phyloP scores from a whole-genome alignment of 2,113 vertebrate species.

The Podarcis cretensis region DNA sequence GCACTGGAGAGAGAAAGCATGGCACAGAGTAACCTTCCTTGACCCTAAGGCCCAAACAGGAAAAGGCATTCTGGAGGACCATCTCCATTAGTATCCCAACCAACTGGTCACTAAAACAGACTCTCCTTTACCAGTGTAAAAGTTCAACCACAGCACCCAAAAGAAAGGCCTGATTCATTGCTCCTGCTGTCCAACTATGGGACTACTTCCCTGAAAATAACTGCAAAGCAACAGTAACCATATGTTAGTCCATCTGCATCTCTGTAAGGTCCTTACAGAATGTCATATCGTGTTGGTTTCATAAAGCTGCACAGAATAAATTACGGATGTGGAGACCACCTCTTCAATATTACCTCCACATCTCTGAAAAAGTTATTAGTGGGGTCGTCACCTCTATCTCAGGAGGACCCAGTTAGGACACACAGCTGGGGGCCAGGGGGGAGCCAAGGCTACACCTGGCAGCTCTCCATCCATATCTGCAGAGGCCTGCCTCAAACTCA shows the following conservation, averaged over 20 bases:
- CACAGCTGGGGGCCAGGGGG: neutral
- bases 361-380: neutral
- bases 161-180: constrained; percentile 29
- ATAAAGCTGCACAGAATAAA: neutral
- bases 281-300: no score
- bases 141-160: constrained; percentile 48
- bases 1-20: constrained; percentile 61
- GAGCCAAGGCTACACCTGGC: neutral
- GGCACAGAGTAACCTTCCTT: constrained; percentile 58
- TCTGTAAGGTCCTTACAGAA: neutral
- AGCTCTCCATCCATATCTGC: neutral
- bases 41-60: constrained; percentile 56
- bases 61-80: constrained; percentile 65
- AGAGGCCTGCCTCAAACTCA: neutral
- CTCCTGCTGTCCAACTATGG: constrained; percentile 14
- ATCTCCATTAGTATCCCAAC: constrained; percentile 65
- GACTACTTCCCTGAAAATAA: constrained; percentile 11
- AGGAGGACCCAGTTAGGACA: neutral
- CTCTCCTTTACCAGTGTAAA: constrained; percentile 40
- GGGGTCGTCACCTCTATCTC: neutral
- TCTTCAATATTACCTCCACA: neutral
- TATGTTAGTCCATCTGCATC: neutral
- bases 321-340: neutral
- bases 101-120: constrained; percentile 26
- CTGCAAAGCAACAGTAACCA: neutral